A percentile compares a stretch with the other conserved stretches of the same genome.
Conservation (phyloP, 2,888 invertebrate genomes). For the Drosophila histrio region DNA sequence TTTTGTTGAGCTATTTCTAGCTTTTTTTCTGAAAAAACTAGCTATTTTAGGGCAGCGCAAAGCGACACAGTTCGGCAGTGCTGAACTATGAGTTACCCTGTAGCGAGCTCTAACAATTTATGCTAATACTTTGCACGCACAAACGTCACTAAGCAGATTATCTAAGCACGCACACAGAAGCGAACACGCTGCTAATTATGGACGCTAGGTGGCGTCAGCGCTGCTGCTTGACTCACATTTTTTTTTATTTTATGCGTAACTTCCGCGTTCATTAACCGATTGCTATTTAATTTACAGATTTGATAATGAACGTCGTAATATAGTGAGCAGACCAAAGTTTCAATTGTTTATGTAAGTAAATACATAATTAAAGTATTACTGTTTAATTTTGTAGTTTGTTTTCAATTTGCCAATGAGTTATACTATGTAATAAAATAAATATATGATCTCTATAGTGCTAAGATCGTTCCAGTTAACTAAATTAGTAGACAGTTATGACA, state of each 20-base stretch:
- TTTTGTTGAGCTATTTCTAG: no score
- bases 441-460: no score
- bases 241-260: background rate
- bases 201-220: background rate
- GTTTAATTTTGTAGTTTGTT: no score
- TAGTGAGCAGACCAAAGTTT: background rate
- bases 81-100: background rate
- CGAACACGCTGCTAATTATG: background rate
- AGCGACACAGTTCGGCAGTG: background rate
- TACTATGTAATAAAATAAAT: no score
- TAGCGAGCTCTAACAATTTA: background rate
- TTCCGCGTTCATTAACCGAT: conserved; percentile 11
- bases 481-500: background rate
- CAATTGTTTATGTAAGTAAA: background rate
- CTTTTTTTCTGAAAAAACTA: no score
- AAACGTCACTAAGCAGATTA: background rate
- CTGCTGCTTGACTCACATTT: background rate
- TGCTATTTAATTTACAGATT: background rate
- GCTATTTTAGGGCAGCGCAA: no score
- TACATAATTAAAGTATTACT: background rate
- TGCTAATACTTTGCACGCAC: conserved; percentile 1
- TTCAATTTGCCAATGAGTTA: no score
- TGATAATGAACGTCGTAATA: conserved; percentile 1
- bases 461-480: background rate
- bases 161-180: background rate